Percentiles rank a stretch among this genome's conserved stretches.
These are phyloP conservation scores for Phalacrocorax aristotelis DNA, from an alignment of 2,113 vertebrate genomes.

Conservation along the genomic window DNA sequence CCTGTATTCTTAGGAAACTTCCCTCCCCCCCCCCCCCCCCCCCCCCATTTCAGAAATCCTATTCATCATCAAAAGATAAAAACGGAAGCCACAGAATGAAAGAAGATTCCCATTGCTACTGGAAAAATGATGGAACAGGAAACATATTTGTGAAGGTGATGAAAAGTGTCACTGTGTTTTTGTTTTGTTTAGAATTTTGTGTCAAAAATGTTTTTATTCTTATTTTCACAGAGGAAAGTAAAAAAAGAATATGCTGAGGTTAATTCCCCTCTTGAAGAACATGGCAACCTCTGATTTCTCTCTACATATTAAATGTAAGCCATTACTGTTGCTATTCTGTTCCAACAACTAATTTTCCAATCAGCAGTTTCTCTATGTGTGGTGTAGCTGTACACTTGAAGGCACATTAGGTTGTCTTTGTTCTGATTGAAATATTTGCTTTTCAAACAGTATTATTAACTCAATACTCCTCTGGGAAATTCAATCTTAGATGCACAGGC, in stretches of 20 bases:
- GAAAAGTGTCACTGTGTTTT: not conserved
- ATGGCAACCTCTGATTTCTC: not conserved
- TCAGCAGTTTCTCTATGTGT: not conserved
- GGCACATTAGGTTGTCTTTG: not conserved
- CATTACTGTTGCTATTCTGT: not conserved
- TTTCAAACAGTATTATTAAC: not conserved
- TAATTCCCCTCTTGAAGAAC: not conserved
- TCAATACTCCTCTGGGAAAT: not conserved
- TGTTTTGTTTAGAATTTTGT: not conserved
- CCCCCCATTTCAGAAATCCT: not conserved
- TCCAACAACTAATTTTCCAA: not conserved
- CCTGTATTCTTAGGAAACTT: not conserved
- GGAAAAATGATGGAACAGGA: not conserved
- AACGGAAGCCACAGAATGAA: not conserved
- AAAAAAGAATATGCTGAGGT: not conserved
- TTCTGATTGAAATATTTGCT: not conserved
- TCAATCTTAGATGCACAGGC: not conserved
- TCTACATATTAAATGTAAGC: not conserved
- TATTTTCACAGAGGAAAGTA: not conserved
- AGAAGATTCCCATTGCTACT: not conserved
- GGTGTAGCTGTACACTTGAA: not conserved
- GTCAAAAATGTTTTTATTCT: not conserved
- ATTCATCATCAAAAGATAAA: not conserved
- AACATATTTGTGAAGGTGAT: not conserved
- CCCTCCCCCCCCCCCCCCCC: not conserved